phyloP scores from a whole-genome alignment of 2,113 vertebrate species.

The Catharus fuscescens region DNA sequence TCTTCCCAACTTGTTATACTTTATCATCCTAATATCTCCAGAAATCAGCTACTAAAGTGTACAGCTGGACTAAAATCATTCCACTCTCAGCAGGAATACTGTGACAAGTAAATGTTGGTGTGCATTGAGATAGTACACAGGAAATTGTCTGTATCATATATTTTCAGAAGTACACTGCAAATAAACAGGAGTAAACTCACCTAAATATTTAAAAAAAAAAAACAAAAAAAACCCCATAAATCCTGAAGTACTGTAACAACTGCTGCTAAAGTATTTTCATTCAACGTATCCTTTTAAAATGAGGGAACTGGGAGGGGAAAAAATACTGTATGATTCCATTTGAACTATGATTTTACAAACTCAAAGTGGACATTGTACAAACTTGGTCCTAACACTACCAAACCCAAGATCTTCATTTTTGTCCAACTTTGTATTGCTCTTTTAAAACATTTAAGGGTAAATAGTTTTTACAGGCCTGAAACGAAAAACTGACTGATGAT shows the following conservation, averaged over 20 bases:
- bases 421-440: background rate
- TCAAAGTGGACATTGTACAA: background rate
- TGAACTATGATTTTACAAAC: background rate
- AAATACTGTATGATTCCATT: background rate
- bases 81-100: background rate
- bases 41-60: background rate
- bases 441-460: background rate
- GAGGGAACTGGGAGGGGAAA: background rate
- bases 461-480: background rate
- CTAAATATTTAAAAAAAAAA: background rate
- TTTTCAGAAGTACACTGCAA: background rate
- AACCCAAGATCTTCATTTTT: background rate
- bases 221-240: background rate
- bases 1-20: background rate
- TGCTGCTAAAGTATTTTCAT: background rate
- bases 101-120: background rate
- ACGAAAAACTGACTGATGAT: background rate
- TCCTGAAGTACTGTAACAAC: background rate
- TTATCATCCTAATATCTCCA: background rate
- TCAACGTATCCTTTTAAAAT: background rate
- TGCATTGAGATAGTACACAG: background rate
- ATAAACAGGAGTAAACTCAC: background rate
- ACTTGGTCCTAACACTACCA: background rate
- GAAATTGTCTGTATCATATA: background rate
- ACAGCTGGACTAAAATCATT: background rate